phyloP scores from a whole-genome alignment of 2,797 vertebrate species.

The Melanotaenia pygmaea region DNA sequence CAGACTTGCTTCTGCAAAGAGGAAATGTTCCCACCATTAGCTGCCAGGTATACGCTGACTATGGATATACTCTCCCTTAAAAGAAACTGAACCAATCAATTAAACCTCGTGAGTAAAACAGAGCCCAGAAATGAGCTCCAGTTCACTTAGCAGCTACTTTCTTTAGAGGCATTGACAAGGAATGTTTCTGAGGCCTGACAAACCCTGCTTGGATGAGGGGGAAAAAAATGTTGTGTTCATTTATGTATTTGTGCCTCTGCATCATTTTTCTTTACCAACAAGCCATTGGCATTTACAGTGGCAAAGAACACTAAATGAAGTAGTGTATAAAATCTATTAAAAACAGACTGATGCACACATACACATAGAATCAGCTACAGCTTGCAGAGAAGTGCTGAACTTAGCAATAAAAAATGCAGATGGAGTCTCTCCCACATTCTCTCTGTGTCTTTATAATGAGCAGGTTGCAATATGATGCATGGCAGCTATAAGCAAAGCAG shows the following conservation, averaged over 20 bases:
- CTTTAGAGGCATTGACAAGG: slow-evolving; percentile 1
- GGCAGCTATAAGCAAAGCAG: slow-evolving; percentile 75
- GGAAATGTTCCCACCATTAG: neutral
- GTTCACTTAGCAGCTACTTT: neutral
- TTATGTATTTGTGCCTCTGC: slow-evolving; percentile 25
- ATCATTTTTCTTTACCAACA: slow-evolving; percentile 46
- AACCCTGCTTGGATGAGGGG: neutral
- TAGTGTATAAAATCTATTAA: slow-evolving; percentile 43
- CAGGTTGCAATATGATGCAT: slow-evolving; percentile 74
- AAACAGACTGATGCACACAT: slow-evolving; percentile 15
- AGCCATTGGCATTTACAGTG: slow-evolving; percentile 36
- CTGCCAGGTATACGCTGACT: neutral
- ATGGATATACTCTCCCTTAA: neutral
- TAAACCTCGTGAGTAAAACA: neutral
- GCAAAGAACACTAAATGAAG: slow-evolving; percentile 56
- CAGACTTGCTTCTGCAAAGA: neutral
- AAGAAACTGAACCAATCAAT: neutral
- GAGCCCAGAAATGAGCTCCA: neutral
- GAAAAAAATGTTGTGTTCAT: slow-evolving; percentile 11
- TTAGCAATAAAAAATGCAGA: slow-evolving; percentile 78
- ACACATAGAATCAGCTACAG: slow-evolving; percentile 29
- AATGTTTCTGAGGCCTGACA: slow-evolving; percentile 1
- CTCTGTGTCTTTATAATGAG: slow-evolving; percentile 72
- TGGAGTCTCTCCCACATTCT: slow-evolving; percentile 47
- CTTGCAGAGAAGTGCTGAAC: slow-evolving; percentile 72